Evolutionary conservation across 2,888 invertebrate genomes (phyloP), one percentile per base, ranked within the genome.

Genomic region (Hypomecis atomaria): DNA sequence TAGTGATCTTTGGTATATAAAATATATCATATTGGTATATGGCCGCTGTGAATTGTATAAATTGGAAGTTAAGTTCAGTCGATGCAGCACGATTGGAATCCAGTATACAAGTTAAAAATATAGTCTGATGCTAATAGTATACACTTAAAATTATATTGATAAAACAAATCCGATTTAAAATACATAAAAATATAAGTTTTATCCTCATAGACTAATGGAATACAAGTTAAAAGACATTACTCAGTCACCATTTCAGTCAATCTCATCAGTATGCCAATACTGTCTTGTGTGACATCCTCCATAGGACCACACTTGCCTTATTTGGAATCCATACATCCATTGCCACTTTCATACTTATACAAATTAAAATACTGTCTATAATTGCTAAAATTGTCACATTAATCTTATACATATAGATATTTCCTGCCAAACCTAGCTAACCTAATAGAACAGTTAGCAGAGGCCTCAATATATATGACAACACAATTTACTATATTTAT

Each of bases 1-100:
- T 87, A 87, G 83, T 83, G 81, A 82, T 89, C 89, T 89, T 89
- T 89, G 89, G 89, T 88, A 87, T 87, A 87, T 84, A 88, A 87
- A 88, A 88, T 87, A 88, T 86, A 85, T 83, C 84, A 23, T 43
- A 86, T 82, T 84, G 85, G 82, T 86, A 82, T 86, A 88, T 88
- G 88, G 88, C 88, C 86, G 84, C 85, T 78, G 74, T 77, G 82
- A 71, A 81, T 82, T 78, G 73, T 71, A 72, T 81, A 78, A 78
- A 81, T 79, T 88, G 86, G 84, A 88, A 87, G 85, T 79, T 73
- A 77, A 79, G 48, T 79, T 85, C 83, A 87, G 82, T 85, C 83
- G 67, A 74, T 82, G 78, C 73, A 78, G 75, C 72, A 67, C 70
- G 73, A 69, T 78, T 77, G 77, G 77, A 83, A 77, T 78, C 70